Percentiles rank a stretch among this genome's conserved stretches.
These are phyloP conservation scores for Cephus rjabovi DNA, from an alignment of 2,888 invertebrate genomes.

Conservation along the genomic window DNA sequence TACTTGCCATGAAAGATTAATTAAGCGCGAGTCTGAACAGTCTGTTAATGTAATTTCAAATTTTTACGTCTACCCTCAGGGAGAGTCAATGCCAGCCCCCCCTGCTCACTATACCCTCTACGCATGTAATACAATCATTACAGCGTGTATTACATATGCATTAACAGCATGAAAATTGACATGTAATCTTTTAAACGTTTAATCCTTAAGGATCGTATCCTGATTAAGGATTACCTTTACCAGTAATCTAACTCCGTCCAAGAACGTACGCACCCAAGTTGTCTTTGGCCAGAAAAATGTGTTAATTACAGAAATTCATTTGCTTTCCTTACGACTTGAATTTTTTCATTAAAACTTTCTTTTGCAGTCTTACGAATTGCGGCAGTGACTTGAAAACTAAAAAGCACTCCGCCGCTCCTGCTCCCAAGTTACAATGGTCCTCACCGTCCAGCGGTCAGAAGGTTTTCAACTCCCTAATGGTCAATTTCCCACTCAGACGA, in stretches of 20 bases:
- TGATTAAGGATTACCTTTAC: not conserved
- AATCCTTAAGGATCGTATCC: not conserved
- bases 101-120: not conserved
- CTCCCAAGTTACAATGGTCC: conserved; percentile 28
- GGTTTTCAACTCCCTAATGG: conserved; percentile 57
- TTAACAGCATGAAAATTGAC: conserved; percentile 22
- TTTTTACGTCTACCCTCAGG: not conserved
- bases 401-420: conserved; percentile 16
- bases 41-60: not conserved
- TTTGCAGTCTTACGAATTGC: not conserved
- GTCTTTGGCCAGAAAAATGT: not conserved
- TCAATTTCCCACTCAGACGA: conserved; percentile 65
- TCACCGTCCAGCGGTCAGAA: conserved; percentile 44
- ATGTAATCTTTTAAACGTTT: conserved; percentile 3
- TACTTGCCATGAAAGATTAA: not conserved
- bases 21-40: not conserved
- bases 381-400: conserved; percentile 12
- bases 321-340: not conserved
- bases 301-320: not conserved
- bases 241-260: not conserved
- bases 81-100: not conserved
- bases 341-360: not conserved
- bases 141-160: conserved; percentile 14
- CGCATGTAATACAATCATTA: conserved; percentile 21
- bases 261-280: not conserved